Percentiles rank a stretch among this genome's conserved stretches.
These are phyloP conservation scores for Thysanoteuthis rhombus DNA, from an alignment of 2,888 invertebrate genomes.

Conservation along the genomic window DNA sequence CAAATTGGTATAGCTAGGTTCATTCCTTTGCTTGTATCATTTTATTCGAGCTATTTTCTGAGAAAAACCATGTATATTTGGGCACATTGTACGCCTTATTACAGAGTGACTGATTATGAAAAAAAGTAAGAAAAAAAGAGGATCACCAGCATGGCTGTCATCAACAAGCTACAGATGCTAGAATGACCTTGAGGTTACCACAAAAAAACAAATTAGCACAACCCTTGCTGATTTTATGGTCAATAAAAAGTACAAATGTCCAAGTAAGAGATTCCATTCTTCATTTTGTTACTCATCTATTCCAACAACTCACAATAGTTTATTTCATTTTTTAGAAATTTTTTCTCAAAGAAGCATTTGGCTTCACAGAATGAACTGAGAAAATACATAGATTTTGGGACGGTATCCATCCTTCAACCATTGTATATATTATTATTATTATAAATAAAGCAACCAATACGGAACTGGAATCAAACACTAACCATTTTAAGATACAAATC, in stretches of 20 bases:
- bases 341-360: not conserved
- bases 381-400: not conserved
- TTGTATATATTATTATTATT: too few species aligned
- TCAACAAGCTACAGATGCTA: not conserved
- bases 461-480: too few species aligned
- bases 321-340: not conserved
- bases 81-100: not conserved
- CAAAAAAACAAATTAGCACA: not conserved
- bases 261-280: not conserved
- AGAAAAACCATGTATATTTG: not conserved
- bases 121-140: not conserved
- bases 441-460: too few species aligned
- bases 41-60: too few species aligned
- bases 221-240: not conserved
- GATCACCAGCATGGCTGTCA: not conserved
- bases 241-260: not conserved
- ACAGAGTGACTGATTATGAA: not conserved
- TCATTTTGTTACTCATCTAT: not conserved
- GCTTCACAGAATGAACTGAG: not conserved
- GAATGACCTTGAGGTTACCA: not conserved
- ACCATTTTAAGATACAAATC: too few species aligned
- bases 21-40: too few species aligned
- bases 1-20: not conserved
- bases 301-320: not conserved
- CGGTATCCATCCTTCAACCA: too few species aligned